phyloP scores from a whole-genome alignment of 2,113 vertebrate genomes.

The Hiodon tergisus region DNA sequence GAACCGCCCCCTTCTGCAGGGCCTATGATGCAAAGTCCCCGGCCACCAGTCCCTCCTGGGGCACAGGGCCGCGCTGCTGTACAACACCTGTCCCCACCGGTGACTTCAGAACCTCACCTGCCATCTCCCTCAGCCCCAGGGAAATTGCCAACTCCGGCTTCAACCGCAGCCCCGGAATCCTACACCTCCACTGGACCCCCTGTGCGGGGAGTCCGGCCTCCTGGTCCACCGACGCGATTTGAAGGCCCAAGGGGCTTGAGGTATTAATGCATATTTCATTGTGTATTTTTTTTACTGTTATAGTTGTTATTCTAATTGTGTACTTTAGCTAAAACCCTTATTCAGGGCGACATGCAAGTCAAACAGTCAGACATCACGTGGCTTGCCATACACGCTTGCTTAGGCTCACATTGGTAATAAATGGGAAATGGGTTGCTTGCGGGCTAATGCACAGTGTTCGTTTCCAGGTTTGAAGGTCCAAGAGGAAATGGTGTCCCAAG shows the following conservation, averaged over 20 bases:
- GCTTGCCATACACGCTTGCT: no score
- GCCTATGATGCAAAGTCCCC: slow-evolving; percentile 36
- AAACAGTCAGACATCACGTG: no score
- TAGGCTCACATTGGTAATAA: no score
- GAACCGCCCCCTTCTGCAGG: slow-evolving; percentile 36
- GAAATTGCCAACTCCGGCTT: neutral
- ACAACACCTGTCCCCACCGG: slow-evolving; percentile 51
- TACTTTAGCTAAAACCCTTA: neutral
- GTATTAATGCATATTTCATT: slow-evolving; percentile 51
- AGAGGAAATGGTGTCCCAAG: slow-evolving; percentile 61
- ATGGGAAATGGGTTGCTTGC: neutral
- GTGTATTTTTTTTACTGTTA: neutral
- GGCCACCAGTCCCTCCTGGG: slow-evolving; percentile 26
- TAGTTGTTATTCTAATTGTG: neutral
- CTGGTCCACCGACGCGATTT: slow-evolving; percentile 65
- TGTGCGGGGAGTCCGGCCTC: slow-evolving; percentile 52
- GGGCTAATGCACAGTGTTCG: neutral
- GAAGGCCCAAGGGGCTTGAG: slow-evolving; percentile 70
- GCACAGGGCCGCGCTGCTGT: slow-evolving; percentile 29
- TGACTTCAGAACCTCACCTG: slow-evolving; percentile 46
- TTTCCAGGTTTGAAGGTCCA: slow-evolving; percentile 77
- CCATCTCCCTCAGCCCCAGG: neutral
- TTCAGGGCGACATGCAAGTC: no score
- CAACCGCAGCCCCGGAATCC: slow-evolving; percentile 27
- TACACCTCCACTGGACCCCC: slow-evolving; percentile 30